Percentiles rank a stretch among this genome's conserved stretches.
These are phyloP conservation scores for Parnassius smintheus DNA, from an alignment of 2,888 invertebrate species.

Conservation along the genomic window DNA sequence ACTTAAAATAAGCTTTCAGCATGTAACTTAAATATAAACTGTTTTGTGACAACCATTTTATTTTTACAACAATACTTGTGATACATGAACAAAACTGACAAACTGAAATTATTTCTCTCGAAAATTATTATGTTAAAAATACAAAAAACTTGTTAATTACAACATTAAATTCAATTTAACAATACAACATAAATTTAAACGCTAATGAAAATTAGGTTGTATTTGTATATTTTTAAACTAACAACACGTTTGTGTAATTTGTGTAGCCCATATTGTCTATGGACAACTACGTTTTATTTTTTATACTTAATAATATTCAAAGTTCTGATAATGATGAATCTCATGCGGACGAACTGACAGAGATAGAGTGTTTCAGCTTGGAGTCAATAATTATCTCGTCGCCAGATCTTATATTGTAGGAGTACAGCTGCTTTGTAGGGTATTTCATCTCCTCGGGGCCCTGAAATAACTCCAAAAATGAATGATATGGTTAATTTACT, in stretches of 20 bases:
- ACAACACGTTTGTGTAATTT: neutral
- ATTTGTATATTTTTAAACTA: neutral
- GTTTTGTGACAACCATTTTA: slow-evolving; percentile 54
- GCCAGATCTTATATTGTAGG: slow-evolving; percentile 93
- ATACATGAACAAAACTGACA: slow-evolving; percentile 28
- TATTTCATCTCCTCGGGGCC: slow-evolving; percentile 95
- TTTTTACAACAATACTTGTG: slow-evolving; percentile 30
- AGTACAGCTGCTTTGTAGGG: slow-evolving; percentile 93
- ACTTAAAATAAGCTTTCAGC: slow-evolving; percentile 41
- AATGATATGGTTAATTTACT: slow-evolving; percentile 13
- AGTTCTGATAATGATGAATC: neutral
- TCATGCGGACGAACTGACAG: slow-evolving; percentile 54
- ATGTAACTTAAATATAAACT: slow-evolving; percentile 56
- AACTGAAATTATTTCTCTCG: slow-evolving; percentile 26
- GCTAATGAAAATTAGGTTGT: neutral
- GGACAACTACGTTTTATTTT: slow-evolving; percentile 15
- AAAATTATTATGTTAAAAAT: slow-evolving; percentile 23
- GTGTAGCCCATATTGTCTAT: slow-evolving; percentile 9
- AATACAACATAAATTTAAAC: slow-evolving; percentile 1
- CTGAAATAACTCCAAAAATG: slow-evolving; percentile 44
- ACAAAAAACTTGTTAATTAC: slow-evolving; percentile 16
- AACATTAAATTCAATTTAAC: slow-evolving; percentile 5
- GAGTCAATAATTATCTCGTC: slow-evolving; percentile 95
- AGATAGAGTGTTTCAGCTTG: slow-evolving; percentile 82
- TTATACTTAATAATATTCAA: no score